Evolutionary conservation across 2,113 vertebrate genomes (phyloP), one percentile per base, ranked within the genome.

Genomic region (Pygoscelis adeliae): DNA sequence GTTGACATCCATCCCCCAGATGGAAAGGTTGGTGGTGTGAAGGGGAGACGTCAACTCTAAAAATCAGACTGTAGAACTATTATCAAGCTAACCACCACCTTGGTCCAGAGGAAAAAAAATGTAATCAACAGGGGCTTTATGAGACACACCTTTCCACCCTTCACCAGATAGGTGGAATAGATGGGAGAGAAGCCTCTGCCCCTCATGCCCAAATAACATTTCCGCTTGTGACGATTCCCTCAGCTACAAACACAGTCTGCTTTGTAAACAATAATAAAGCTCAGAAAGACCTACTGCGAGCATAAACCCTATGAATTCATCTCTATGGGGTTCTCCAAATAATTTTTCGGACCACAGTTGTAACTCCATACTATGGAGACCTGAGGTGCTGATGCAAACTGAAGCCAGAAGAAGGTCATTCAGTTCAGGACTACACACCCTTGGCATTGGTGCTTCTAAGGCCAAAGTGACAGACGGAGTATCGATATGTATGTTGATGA

Each of bases 311-410:
- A 30, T 1, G 3, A 71, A 88, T 79, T 26, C 6, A 38, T 14
- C 30, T 59, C 9, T 17, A 1, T 26, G 14, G 16, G 3, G 8
- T 62, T 42, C 29, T 55, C 22, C 15, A 83, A 22, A 62, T 11
- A 11, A 34, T n/a, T 59, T 61, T 84, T 50, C 6, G 9, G 26
- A 11, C 8, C 32, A 69, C 17, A 72, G 15, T 6, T 69, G 11
- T 55, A 61, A 77, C n/a, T 44, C 15, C 13, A 11, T 1, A 0
- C 13, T 10, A 3, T 2, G 5, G 13, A 15, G 25, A 85, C 5
- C 14, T 23, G 26, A 84, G 34, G 8, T 38, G 38, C 19, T 46
- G 30, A 55, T 26, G 14, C 30, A 66, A 59, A 59, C 21, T 47
- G 36, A 58, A 55, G 10, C 8, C 38, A 71, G 20, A 53, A 70